Evolutionary conservation across 2,113 vertebrate species (phyloP), one percentile per base, ranked within the genome.

Genomic region (Hoplias malabaricus): DNA sequence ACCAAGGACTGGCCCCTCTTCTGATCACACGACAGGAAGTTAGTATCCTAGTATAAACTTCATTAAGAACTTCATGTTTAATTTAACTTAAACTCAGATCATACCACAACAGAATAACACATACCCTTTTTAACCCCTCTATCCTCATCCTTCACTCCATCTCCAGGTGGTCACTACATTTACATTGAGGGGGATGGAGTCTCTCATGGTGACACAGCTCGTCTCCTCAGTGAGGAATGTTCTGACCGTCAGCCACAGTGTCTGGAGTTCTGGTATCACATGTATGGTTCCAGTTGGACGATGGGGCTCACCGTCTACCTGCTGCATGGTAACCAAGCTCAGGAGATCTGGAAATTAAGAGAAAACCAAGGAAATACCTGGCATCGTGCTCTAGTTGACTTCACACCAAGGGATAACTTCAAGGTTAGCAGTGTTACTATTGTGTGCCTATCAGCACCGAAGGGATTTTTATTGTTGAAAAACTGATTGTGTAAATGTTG

Each of bases 261-360:
- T 85, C 89, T 95, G 72, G 90, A 91, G 80, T 95, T 95, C 87
- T 95, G 94, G 94, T 94, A 95, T 72, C 93, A 94, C 86, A 95
- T 95, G 90, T 90, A 94, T 0, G 93, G 94, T 31, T 80, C 67
- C 4, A 89, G 90, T 1, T 2, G 82, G 0, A 76, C 83, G 11
- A 94, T 94, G 93, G 88, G 88, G 29, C 87, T 95, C 65, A 61
- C 78, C 0, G 85, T 94, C 7, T 92, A 93, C 56, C 67, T 90
- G 8, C 12, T 88, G n/a, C 81, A 93, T 14, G 73, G 82, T 2
- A 82, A 50, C 59, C 33, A 11, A 0, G 73, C 85, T 9, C 29
- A 21, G 0, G 34, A 11, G 19, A 2, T 92, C 5, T 80, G 86
- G 86, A 8, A 61, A n/a, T 79, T 73, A 27, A 83, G 75, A 10